Evolutionary conservation across 2,888 invertebrate genomes (phyloP), one percentile per base, ranked within the genome.

Genomic region (Spisula solida): DNA sequence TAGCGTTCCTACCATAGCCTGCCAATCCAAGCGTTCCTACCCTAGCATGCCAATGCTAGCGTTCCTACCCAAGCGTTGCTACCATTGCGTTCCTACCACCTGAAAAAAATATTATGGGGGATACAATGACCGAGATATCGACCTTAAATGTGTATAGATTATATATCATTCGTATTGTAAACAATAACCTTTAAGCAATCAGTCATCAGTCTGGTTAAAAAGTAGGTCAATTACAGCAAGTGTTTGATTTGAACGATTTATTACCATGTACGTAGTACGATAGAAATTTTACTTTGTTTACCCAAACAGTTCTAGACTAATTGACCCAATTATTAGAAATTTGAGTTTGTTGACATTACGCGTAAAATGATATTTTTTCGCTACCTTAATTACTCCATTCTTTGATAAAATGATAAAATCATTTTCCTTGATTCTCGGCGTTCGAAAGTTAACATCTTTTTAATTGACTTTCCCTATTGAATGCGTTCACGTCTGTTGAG

Each of bases 271-370:
- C 55, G 75, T 55, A 12, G 31, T 51, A 29, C 75, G 18, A 16
- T 34, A 18, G 75, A 14, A 78, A 47, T 41, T 66, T 8, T 51
- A 48, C 75, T 10, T 84, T 84, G 84, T 84, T 84, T 84, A 84
- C 78, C 31, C 75, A 51, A 31, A 75, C 84, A 47, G 75, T 55
- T 55, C 78, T 55, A 84, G 84, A 84, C 84, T 70, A 84, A 84
- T 84, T 84, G 84, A 78, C 84, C 84, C 48, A 84, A 84, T 84
- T 84, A 84, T 34, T 84, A 47, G 84, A 47, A 51, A 84, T 70
- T 75, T 78, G 48, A 51, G 51, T 78, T 75, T 78, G 78, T 84
- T 78, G 51, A 84, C 75, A 84, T 51, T 31, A 29, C 10, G 47
- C 80, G 86, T 70, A 60, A 47, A 31, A 41, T 1, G 47, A 70